phyloP scores from a whole-genome alignment of 1,140 invertebrate genomes.

The Drosophila chauvacae region DNA sequence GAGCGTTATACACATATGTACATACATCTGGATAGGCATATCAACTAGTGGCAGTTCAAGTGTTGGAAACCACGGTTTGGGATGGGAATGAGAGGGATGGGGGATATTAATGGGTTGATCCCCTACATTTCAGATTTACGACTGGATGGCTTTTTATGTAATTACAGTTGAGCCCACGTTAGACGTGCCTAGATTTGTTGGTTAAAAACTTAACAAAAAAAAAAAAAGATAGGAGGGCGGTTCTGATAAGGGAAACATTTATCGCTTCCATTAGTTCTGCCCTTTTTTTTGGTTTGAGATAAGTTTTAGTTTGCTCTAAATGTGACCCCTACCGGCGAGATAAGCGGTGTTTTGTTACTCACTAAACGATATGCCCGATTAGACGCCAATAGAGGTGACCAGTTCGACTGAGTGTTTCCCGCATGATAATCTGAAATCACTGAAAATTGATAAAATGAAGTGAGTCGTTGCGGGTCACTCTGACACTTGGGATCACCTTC shows the following conservation, averaged over 20 bases:
- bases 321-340: slow-evolving; percentile 47
- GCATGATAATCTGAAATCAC: slow-evolving; percentile 44
- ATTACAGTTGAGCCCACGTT: slow-evolving; percentile 15
- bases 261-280: slow-evolving; percentile 34
- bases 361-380: slow-evolving; percentile 48
- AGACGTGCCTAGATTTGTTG: slow-evolving; percentile 17
- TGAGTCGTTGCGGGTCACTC: slow-evolving; percentile 22
- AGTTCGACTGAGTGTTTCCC: slow-evolving; percentile 36
- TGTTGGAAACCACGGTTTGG: slow-evolving; percentile 43
- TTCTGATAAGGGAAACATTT: slow-evolving; percentile 42
- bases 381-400: slow-evolving; percentile 58
- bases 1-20: neutral
- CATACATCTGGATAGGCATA: slow-evolving; percentile 2
- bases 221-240: neutral
- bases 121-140: slow-evolving; percentile 35
- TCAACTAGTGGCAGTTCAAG: slow-evolving; percentile 17
- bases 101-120: slow-evolving; percentile 25
- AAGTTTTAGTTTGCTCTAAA: slow-evolving; percentile 37
- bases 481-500: slow-evolving; percentile 48
- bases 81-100: slow-evolving; percentile 15
- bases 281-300: slow-evolving; percentile 24
- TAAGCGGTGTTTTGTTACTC: slow-evolving; percentile 31
- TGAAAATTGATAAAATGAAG: slow-evolving; percentile 43
- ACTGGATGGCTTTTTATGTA: slow-evolving; percentile 28
- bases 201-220: slow-evolving; percentile 26